Percentiles rank a stretch among this genome's conserved stretches.
phyloP scores from a whole-genome alignment of 2,113 vertebrate species.

The Erythrocercus mccallii region DNA sequence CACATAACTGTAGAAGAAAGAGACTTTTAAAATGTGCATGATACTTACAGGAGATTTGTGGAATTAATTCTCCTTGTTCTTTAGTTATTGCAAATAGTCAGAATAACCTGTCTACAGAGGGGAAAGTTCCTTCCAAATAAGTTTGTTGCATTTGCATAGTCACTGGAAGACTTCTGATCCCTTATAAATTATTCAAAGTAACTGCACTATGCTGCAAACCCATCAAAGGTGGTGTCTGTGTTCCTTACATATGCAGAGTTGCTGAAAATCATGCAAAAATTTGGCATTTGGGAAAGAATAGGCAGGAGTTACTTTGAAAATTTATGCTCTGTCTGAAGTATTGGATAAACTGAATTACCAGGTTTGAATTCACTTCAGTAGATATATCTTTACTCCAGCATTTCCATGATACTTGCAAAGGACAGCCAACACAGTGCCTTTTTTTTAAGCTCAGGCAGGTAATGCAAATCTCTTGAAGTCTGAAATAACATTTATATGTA shows the following conservation, averaged over 20 bases:
- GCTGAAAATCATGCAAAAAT: not conserved
- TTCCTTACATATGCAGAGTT: not conserved
- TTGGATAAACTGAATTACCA: not conserved
- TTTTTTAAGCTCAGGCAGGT: not conserved
- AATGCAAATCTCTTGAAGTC: not conserved
- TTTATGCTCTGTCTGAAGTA: not conserved
- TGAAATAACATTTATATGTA: not conserved
- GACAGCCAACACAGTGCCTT: rapidly evolving
- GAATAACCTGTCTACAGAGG: not conserved
- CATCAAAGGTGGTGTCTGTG: not conserved
- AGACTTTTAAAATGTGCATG: not conserved
- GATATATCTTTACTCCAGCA: not conserved
- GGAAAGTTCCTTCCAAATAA: not conserved
- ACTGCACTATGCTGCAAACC: not conserved
- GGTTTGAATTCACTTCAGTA: not conserved
- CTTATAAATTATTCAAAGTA: not conserved
- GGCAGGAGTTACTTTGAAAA: not conserved
- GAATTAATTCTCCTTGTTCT: not conserved
- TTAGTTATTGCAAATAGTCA: not conserved
- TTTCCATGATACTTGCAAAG: not conserved
- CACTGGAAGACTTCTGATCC: not conserved
- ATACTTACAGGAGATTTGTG: not conserved
- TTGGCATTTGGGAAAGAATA: not conserved
- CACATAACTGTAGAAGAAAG: not conserved
- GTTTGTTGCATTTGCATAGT: not conserved